These are phyloP conservation scores for Eupithecia pulchellata DNA, from an alignment of 2,888 invertebrate genomes.

Conservation along the genomic window DNA sequence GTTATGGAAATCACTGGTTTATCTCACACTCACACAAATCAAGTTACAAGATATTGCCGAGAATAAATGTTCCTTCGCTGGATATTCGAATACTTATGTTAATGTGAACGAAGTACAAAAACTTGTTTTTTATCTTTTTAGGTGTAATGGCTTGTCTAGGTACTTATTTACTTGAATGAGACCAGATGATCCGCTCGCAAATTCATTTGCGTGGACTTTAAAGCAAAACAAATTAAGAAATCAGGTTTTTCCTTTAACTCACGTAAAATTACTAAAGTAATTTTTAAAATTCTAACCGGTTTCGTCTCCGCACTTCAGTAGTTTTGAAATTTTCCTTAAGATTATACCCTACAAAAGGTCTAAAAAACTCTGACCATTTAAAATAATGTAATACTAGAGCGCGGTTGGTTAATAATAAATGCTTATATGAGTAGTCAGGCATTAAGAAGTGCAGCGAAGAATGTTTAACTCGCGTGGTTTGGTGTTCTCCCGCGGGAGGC, in stretches of 20 bases:
- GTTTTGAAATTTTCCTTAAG: too few relatives aligned
- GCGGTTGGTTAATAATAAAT: slow-evolving; percentile 27
- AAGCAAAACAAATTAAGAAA: neutral
- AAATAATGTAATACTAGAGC: slow-evolving; percentile 7
- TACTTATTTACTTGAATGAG: neutral
- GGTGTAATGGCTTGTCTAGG: neutral
- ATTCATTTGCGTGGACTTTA: too few relatives aligned
- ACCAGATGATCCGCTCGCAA: too few relatives aligned
- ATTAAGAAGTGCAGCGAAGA: neutral
- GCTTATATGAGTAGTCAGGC: slow-evolving; percentile 5
- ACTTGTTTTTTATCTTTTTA: slow-evolving; percentile 9
- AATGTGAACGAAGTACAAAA: slow-evolving; percentile 8
- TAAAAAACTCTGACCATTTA: neutral
- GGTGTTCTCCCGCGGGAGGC: neutral
- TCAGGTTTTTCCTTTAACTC: neutral
- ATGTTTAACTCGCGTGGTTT: neutral
- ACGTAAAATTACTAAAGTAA: neutral
- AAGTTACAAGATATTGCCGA: slow-evolving; percentile 9
- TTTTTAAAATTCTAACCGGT: neutral
- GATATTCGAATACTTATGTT: slow-evolving; percentile 9
- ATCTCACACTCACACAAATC: slow-evolving; percentile 15
- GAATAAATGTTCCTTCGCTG: slow-evolving; percentile 3
- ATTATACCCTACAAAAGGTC: too few relatives aligned
- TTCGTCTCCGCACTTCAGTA: too few relatives aligned
- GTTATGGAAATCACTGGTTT: slow-evolving; percentile 38